A percentile compares a stretch with the other conserved stretches of the same genome.
phyloP scores from a whole-genome alignment of 1,140 invertebrate species.

The Muscidifurax raptorellus region DNA sequence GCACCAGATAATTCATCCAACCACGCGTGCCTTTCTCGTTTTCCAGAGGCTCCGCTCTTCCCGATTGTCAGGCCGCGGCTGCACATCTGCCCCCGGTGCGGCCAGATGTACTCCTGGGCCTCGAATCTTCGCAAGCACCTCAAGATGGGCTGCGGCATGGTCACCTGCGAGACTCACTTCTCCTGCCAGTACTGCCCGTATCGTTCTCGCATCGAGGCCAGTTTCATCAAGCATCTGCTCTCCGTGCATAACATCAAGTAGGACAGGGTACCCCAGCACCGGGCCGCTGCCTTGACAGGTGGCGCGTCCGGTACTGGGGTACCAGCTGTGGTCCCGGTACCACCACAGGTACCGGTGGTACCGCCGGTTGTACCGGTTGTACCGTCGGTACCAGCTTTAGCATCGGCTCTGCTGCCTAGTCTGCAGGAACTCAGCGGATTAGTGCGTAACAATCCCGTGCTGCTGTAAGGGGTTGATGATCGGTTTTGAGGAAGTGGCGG shows the following conservation, averaged over 20 bases:
- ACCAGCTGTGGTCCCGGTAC: neutral
- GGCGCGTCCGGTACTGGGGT: neutral
- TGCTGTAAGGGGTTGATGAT: neutral
- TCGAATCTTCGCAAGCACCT: constrained; percentile 75
- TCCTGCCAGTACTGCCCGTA: constrained; percentile 77
- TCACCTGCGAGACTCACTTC: constrained; percentile 76
- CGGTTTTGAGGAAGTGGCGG: neutral
- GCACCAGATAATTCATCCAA: neutral
- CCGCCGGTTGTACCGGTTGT: neutral
- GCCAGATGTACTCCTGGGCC: constrained; percentile 76
- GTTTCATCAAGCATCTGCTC: constrained; percentile 73
- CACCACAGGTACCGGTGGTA: neutral
- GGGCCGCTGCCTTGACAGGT: neutral
- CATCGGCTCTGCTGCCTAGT: neutral
- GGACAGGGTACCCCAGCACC: constrained; percentile 40
- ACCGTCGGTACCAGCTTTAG: neutral
- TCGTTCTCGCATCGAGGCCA: constrained; percentile 74
- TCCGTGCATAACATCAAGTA: constrained; percentile 75
- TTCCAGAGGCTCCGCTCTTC: constrained; percentile 72
- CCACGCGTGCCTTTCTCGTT: constrained; percentile 55
- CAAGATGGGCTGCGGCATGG: constrained; percentile 73
- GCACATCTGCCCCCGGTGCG: constrained; percentile 73
- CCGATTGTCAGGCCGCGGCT: constrained; percentile 72
- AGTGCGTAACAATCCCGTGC: neutral
- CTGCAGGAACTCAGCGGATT: neutral